These are phyloP conservation scores for Lucinisca nassula DNA, from an alignment of 2,888 invertebrate species.

Conservation along the genomic window DNA sequence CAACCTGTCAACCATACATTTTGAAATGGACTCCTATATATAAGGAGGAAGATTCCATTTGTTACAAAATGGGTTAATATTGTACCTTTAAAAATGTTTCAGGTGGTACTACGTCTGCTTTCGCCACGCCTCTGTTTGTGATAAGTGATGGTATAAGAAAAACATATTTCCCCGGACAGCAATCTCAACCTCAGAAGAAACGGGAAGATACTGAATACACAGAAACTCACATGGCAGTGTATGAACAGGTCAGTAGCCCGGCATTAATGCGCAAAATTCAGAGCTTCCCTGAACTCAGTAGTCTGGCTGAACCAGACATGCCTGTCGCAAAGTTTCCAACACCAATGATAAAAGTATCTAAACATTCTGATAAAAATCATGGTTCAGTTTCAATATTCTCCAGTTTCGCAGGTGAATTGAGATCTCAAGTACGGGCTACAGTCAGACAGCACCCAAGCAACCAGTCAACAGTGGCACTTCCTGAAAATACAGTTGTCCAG, in stretches of 20 bases:
- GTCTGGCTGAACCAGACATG: background rate
- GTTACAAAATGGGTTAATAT: no score
- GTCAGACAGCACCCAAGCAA: background rate
- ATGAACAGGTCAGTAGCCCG: background rate
- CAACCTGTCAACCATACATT: no score
- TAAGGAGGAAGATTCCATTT: no score
- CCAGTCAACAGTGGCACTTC: background rate
- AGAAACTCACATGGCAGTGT: background rate
- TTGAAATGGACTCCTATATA: no score
- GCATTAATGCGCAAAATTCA: background rate
- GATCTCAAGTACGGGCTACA: background rate
- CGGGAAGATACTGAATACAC: background rate
- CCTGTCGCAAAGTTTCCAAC: background rate
- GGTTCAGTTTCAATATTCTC: background rate
- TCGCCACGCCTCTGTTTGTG: background rate
- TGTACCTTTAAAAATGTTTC: background rate
- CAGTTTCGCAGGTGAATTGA: background rate
- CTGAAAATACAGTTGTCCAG: background rate
- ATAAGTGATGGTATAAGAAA: background rate
- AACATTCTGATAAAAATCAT: background rate
- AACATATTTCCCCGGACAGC: background rate
- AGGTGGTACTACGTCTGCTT: background rate
- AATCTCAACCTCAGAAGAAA: background rate
- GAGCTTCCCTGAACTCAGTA: background rate
- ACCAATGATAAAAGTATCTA: background rate